phyloP scores from a whole-genome alignment of 2,888 invertebrate species.

The Synanthedon formicaeformis region DNA sequence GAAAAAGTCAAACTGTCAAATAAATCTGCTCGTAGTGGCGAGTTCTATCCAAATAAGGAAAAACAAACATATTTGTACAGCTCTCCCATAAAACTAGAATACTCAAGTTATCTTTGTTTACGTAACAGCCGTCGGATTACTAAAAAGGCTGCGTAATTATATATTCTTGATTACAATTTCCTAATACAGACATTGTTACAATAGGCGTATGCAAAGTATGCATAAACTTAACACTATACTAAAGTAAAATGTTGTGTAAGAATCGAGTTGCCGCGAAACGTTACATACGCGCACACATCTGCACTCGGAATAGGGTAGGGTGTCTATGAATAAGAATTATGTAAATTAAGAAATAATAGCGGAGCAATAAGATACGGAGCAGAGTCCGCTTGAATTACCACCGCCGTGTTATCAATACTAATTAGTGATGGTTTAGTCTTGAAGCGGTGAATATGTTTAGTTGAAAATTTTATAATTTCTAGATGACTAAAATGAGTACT shows the following conservation, averaged over 20 bases:
- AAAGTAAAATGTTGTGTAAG: background rate
- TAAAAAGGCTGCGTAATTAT: background rate
- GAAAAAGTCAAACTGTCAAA: too few relatives aligned
- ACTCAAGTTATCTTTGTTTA: too few relatives aligned
- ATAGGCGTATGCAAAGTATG: conserved; percentile 4
- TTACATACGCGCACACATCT: conserved; percentile 10
- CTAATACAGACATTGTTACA: conserved; percentile 3
- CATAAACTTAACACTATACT: background rate
- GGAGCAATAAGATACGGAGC: background rate
- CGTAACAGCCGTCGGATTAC: background rate
- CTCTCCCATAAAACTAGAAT: too few relatives aligned
- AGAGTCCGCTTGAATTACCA: background rate
- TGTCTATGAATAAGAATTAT: background rate
- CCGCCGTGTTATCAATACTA: background rate
- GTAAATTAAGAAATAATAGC: background rate
- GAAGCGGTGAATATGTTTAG: background rate
- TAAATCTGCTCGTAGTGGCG: too few relatives aligned
- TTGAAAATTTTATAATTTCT: too few relatives aligned
- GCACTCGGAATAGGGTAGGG: conserved; percentile 3
- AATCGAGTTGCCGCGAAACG: conserved; percentile 1
- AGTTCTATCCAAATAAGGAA: too few relatives aligned
- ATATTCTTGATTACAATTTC: conserved; percentile 2
- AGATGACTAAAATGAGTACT: too few relatives aligned
- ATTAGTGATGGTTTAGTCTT: background rate
- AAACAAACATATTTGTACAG: too few relatives aligned